Percentiles rank a stretch among this genome's conserved stretches.
Conservation (phyloP, 2,888 invertebrate species). For the Lucinisca nassula region DNA sequence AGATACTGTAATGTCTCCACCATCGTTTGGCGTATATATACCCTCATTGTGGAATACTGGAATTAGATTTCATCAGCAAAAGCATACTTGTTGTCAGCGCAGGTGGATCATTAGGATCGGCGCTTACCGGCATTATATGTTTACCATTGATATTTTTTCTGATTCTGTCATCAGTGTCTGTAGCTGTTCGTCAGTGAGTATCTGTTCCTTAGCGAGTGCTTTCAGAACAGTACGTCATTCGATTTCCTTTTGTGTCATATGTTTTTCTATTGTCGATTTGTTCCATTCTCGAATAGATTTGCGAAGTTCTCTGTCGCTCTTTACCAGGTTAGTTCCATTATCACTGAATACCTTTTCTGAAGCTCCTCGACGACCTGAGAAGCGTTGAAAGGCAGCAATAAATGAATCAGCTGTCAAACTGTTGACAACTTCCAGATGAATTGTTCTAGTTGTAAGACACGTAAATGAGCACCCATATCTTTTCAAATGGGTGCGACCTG, state of each 20-base stretch:
- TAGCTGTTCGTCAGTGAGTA: conserved; percentile 10
- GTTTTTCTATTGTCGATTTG: conserved; percentile 16
- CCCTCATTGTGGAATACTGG: too few species aligned
- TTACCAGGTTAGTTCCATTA: conserved; percentile 56
- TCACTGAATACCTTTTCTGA: conserved; percentile 46
- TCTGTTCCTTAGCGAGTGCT: conserved; percentile 10
- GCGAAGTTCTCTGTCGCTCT: conserved; percentile 39
- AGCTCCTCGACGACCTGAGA: too few species aligned
- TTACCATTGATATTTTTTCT: conserved; percentile 29
- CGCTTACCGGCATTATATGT: not conserved
- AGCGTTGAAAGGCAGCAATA: conserved; percentile 49
- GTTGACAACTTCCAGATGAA: conserved; percentile 44
- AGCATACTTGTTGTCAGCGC: conserved; percentile 25
- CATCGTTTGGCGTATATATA: conserved; percentile 14
- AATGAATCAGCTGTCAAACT: conserved; percentile 42
- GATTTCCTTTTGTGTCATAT: conserved; percentile 24
- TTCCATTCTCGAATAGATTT: conserved; percentile 39
- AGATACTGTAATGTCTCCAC: conserved; percentile 38
- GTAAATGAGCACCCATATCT: conserved; percentile 62
- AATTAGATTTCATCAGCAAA: conserved; percentile 21
- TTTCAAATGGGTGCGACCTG: conserved; percentile 31
- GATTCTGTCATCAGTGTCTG: not conserved
- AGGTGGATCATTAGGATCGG: conserved; percentile 13
- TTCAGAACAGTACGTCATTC: conserved; percentile 25
- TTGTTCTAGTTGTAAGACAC: conserved; percentile 49